Evolutionary conservation across 1,140 invertebrate species (phyloP), one percentile per base, ranked within the genome.

Genomic region (Lepidotrigona ventralis): DNA sequence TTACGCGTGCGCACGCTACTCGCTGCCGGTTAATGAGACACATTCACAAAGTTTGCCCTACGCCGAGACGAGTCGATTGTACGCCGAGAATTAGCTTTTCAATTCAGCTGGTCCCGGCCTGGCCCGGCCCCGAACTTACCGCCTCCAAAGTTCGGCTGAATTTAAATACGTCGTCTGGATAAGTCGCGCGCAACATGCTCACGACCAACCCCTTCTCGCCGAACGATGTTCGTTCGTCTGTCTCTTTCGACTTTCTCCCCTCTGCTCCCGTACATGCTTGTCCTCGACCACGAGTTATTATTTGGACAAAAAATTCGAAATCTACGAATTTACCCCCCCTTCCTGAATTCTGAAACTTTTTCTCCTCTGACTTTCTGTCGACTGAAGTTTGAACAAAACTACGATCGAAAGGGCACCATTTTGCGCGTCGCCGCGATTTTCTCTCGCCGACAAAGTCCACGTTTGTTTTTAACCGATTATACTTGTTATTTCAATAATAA

Each of bases 21-120:
- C 89, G 83, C 78, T 85, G 88, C 87, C 89, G 83, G 91, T 93
- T 93, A 93, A 93, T 93, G 92, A 93, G 92, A 92, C 90, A 91
- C 90, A 93, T 93, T 93, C 93, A 93, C 90, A 90, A 93, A 93
- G 90, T 93, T 93, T 91, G 91, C 88, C 90, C 90, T 89, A 90
- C 91, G 90, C 90, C 90, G 89, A 90, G 91, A 93, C 90, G 91
- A 93, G 89, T 88, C 91, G 91, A 93, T 93, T 93, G 92, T 93
- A 92, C 88, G 86, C 90, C 89, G 91, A 93, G 92, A 93, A 93
- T 93, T 93, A 92, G 92, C 93, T 92, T 93, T 93, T 93, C 90
- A 93, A 92, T 93, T 90, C 90, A 86, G 85, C 81, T 79, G 80
- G 90, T 81, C 85, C 86, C 90, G 80, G 84, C 81, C 86, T 84